These are phyloP conservation scores for Himalopsyche tibetana DNA, from an alignment of 2,888 invertebrate genomes.

Conservation along the genomic window DNA sequence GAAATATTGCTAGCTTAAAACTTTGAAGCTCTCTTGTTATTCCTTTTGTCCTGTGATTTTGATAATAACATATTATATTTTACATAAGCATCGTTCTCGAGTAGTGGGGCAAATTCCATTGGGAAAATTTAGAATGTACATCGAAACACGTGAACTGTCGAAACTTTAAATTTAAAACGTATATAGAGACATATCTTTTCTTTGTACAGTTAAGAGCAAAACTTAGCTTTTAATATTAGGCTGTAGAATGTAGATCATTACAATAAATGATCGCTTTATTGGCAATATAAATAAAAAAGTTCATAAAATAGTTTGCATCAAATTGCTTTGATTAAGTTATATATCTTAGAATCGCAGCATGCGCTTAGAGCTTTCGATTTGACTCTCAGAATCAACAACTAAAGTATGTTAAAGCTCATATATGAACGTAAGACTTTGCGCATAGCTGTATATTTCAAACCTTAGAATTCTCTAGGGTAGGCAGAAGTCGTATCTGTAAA, in stretches of 20 bases:
- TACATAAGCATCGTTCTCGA: not conserved
- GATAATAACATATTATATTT: not conserved
- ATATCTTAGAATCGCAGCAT: not conserved
- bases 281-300: no score
- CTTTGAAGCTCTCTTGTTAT: not conserved
- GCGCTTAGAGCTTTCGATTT: not conserved
- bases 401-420: not conserved
- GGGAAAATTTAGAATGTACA: not conserved
- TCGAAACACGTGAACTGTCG: not conserved
- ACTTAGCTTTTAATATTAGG: no score
- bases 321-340: constrained; percentile 10
- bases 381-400: not conserved
- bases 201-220: no score
- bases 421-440: not conserved
- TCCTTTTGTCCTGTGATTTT: constrained; percentile 7
- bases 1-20: constrained; percentile 27
- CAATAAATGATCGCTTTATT: no score
- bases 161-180: no score
- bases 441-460: not conserved
- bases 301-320: not conserved
- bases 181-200: no score
- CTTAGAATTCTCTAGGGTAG: no score
- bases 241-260: no score
- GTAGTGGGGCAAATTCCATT: not conserved
- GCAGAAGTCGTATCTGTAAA: no score